Conservation (phyloP, 2,113 vertebrate genomes). For the Muntiacus muntjak region DNA sequence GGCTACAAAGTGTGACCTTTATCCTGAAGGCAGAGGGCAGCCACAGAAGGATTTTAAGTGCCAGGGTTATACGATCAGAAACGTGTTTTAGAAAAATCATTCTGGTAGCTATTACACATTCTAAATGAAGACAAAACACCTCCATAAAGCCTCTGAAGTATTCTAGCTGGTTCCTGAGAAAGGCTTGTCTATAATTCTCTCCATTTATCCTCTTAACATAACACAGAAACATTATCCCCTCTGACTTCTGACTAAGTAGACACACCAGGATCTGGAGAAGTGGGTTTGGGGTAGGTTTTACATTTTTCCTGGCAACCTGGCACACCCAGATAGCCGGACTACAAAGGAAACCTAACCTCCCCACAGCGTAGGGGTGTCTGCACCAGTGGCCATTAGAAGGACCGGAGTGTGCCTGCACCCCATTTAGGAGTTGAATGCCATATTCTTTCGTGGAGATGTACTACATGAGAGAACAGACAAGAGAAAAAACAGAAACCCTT, state of each 20-base stretch:
- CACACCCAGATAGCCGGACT: background rate
- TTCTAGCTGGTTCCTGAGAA: constrained; percentile 23
- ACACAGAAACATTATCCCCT: constrained; percentile 27
- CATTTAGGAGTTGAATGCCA: background rate
- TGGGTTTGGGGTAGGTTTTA: constrained; percentile 2
- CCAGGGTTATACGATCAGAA: background rate
- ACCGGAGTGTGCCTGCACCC: background rate
- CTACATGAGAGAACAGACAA: background rate
- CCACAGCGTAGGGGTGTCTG: background rate
- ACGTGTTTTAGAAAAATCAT: constrained; percentile 8
- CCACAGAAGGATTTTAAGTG: constrained; percentile 1
- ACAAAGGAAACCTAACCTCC: background rate
- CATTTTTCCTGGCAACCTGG: background rate
- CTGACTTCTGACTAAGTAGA: constrained; percentile 33
- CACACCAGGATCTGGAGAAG: background rate
- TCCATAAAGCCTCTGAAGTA: constrained; percentile 30
- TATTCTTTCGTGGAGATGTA: background rate
- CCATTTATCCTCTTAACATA: constrained; percentile 21
- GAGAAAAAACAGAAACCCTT: background rate
- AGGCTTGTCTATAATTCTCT: background rate
- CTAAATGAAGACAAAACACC: constrained; percentile 43
- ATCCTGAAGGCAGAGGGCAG: constrained; percentile 20
- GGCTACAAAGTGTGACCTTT: constrained; percentile 21
- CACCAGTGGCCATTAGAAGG: background rate
- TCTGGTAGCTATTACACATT: constrained; percentile 14